Evolutionary conservation across 2,888 invertebrate genomes (phyloP).

Genomic region (Ecliptopera silaceata): DNA sequence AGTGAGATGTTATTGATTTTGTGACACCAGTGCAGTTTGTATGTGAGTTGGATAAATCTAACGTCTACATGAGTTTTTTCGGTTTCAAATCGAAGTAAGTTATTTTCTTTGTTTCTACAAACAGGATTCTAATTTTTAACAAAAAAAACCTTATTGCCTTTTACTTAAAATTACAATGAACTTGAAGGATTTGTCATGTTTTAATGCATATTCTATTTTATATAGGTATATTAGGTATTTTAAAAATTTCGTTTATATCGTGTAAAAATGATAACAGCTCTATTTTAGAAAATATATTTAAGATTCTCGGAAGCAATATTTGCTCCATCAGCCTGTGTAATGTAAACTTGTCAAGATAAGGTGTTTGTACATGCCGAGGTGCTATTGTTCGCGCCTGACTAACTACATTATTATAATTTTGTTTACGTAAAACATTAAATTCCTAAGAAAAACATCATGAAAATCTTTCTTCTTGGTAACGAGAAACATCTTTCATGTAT

Average conservation of each 20-base stretch:
- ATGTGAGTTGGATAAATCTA: constrained; percentile 12
- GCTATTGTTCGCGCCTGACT: constrained; percentile 58
- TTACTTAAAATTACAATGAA: too few species aligned
- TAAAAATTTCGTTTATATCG: too few species aligned
- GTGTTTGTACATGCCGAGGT: constrained; percentile 62
- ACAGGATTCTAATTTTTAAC: too few species aligned
- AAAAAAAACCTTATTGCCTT: too few species aligned
- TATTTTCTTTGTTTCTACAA: too few species aligned
- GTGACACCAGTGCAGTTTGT: constrained; percentile 24
- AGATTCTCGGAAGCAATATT: constrained; percentile 66
- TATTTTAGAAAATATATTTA: constrained; percentile 59
- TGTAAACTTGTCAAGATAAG: constrained; percentile 79
- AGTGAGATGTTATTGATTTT: constrained; percentile 42
- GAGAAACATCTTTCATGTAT: too few species aligned
- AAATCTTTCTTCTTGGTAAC: not conserved
- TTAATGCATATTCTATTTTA: too few species aligned
- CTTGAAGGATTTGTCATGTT: too few species aligned
- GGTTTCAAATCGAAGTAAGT: constrained; percentile 47
- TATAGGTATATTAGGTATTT: too few species aligned
- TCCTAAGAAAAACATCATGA: constrained; percentile 27
- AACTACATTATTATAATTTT: constrained; percentile 39
- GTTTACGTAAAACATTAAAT: constrained; percentile 15
- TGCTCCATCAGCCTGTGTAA: constrained; percentile 55
- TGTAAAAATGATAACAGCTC: constrained; percentile 46
- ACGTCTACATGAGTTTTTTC: constrained; percentile 50